These are phyloP conservation scores for Micromussa lordhowensis DNA, from an alignment of 92 coral and sea anemone species.

Conservation along the genomic window DNA sequence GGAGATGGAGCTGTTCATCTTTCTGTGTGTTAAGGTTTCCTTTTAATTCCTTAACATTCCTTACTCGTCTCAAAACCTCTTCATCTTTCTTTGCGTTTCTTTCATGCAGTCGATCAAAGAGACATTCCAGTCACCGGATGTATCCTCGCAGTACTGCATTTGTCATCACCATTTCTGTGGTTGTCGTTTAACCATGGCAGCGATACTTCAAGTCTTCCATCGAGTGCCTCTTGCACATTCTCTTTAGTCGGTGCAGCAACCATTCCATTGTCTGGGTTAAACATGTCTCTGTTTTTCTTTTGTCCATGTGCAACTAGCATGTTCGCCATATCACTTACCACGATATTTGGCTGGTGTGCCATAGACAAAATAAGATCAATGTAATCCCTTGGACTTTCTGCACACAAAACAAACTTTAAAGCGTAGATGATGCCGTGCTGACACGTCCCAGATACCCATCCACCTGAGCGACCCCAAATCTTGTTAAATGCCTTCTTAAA, in stretches of 20 bases:
- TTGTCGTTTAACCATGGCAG: background rate
- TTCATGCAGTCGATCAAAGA: too few relatives aligned
- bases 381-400: slow-evolving; percentile 71
- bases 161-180: too few relatives aligned
- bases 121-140: too few relatives aligned
- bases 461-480: slow-evolving; percentile 72
- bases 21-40: too few relatives aligned
- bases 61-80: too few relatives aligned
- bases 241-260: slow-evolving; percentile 52
- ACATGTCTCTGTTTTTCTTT: slow-evolving; percentile 47
- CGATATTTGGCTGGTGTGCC: slow-evolving; percentile 56
- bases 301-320: slow-evolving; percentile 59
- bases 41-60: too few relatives aligned
- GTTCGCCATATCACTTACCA: slow-evolving; percentile 64
- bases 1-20: too few relatives aligned
- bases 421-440: slow-evolving; percentile 66
- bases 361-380: slow-evolving; percentile 51
- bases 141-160: too few relatives aligned
- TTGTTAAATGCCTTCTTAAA: slow-evolving; percentile 68
- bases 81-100: too few relatives aligned
- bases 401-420: slow-evolving; percentile 50
- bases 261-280: slow-evolving; percentile 68
- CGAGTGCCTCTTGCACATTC: slow-evolving; percentile 38
- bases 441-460: slow-evolving; percentile 69
- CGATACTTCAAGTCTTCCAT: slow-evolving; percentile 51